phyloP scores from a whole-genome alignment of 2,113 vertebrate species.

The Sakesphorus luctuosus region DNA sequence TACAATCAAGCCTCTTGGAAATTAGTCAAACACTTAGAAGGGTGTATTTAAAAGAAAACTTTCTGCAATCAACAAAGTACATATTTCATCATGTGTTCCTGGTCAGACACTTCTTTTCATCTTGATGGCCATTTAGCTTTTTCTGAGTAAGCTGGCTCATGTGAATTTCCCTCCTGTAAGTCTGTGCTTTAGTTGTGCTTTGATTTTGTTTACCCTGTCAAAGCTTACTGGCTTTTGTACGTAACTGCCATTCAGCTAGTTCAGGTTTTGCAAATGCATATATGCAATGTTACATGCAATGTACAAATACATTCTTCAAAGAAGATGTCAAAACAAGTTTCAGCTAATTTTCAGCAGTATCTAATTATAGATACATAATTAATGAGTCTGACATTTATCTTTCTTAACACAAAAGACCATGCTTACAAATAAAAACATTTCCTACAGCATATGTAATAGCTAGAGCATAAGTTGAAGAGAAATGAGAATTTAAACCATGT shows the following conservation, averaged over 20 bases:
- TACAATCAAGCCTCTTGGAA: constrained; percentile 52
- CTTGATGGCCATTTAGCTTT: constrained; percentile 38
- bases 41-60: constrained; percentile 59
- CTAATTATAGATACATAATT: constrained; percentile 71
- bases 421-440: constrained; percentile 38
- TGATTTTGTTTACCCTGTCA: constrained; percentile 59
- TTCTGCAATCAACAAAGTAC: constrained; percentile 44
- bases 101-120: constrained; percentile 48
- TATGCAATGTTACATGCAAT: constrained; percentile 50
- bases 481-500: not conserved
- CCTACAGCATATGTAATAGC: not conserved
- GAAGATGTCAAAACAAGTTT: constrained; percentile 72
- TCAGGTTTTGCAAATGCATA: constrained; percentile 59
- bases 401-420: constrained; percentile 62
- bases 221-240: constrained; percentile 29
- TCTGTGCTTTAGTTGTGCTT: constrained; percentile 11
- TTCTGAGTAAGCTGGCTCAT: constrained; percentile 18
- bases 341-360: constrained; percentile 61
- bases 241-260: constrained; percentile 36
- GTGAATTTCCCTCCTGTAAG: constrained; percentile 35
- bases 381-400: constrained; percentile 70
- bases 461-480: not conserved
- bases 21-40: constrained; percentile 58
- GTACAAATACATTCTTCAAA: constrained; percentile 70
- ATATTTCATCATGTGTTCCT: constrained; percentile 47